These are phyloP conservation scores for Myrmecobius fasciatus DNA, from an alignment of 2,113 vertebrate genomes.

Conservation along the genomic window DNA sequence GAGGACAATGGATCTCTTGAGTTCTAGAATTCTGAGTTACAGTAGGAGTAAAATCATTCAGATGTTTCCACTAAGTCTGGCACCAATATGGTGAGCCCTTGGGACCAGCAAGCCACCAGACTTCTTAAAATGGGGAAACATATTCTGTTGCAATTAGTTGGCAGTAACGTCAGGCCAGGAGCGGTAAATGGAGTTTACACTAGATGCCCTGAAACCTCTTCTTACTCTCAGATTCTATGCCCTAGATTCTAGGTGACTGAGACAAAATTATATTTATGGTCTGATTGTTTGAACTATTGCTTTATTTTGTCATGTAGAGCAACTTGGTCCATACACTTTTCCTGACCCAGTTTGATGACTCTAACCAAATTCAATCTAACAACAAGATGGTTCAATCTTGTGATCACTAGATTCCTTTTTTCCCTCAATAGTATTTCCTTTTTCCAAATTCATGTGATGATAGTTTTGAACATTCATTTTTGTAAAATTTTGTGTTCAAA, in stretches of 20 bases:
- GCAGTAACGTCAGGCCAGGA: neutral
- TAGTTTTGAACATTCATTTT: too few relatives aligned
- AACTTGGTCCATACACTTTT: neutral
- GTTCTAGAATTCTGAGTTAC: neutral
- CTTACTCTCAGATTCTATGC: neutral
- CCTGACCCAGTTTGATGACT: neutral
- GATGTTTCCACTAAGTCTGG: neutral
- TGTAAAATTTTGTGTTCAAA: too few relatives aligned
- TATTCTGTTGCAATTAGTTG: neutral
- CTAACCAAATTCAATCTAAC: slow-evolving; percentile 26
- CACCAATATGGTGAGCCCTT: neutral
- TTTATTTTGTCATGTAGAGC: slow-evolving; percentile 31
- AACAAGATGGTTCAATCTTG: neutral
- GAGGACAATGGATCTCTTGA: neutral
- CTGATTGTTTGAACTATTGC: slow-evolving; percentile 11
- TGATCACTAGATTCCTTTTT: neutral
- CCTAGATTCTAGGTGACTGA: slow-evolving; percentile 20
- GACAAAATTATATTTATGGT: slow-evolving; percentile 20
- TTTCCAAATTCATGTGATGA: too few relatives aligned
- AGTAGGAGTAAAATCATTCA: neutral
- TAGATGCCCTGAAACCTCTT: neutral
- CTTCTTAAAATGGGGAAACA: neutral
- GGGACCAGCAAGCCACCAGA: neutral
- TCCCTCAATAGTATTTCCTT: too few relatives aligned
- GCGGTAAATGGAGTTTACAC: slow-evolving; percentile 28